Evolutionary conservation across 2,113 vertebrate genomes (phyloP).

Genomic region (Eubucco bourcierii): DNA sequence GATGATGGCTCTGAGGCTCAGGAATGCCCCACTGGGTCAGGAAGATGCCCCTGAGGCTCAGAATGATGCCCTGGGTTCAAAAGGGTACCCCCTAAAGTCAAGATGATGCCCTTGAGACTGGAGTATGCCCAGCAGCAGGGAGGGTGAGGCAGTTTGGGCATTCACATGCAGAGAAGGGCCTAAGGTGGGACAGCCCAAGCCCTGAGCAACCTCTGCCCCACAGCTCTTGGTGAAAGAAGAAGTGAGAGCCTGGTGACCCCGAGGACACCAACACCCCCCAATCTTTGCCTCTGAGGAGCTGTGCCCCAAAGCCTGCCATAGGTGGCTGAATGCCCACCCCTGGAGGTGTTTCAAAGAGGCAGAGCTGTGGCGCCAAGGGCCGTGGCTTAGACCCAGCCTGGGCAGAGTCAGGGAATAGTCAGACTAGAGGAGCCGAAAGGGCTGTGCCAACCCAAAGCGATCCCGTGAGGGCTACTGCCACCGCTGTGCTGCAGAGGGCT

Average conservation of each 20-base stretch:
- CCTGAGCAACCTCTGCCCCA: neutral
- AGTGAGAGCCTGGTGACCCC: fast-evolving
- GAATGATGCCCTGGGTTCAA: too few relatives aligned
- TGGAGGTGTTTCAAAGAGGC: too few relatives aligned
- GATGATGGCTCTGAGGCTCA: too few relatives aligned
- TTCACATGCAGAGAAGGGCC: neutral
- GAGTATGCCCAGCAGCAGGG: neutral
- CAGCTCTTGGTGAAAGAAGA: fast-evolving
- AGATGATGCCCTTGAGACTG: too few relatives aligned
- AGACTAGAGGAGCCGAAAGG: too few relatives aligned
- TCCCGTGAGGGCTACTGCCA: neutral
- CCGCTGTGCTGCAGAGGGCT: neutral
- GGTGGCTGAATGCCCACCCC: too few relatives aligned
- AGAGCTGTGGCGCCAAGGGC: too few relatives aligned
- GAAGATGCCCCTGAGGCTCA: too few relatives aligned
- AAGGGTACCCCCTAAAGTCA: too few relatives aligned
- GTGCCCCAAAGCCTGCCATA: neutral
- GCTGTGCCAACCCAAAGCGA: fast-evolving
- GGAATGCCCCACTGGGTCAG: neutral
- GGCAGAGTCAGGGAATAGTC: too few relatives aligned
- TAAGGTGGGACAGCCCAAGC: neutral
- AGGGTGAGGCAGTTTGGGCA: neutral
- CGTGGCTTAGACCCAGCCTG: too few relatives aligned
- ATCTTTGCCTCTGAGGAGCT: neutral
- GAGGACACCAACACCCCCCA: fast-evolving